Percentiles rank a stretch among this genome's conserved stretches.
Conservation (phyloP, 2,888 invertebrate species). For the Mystacides longicornis region DNA sequence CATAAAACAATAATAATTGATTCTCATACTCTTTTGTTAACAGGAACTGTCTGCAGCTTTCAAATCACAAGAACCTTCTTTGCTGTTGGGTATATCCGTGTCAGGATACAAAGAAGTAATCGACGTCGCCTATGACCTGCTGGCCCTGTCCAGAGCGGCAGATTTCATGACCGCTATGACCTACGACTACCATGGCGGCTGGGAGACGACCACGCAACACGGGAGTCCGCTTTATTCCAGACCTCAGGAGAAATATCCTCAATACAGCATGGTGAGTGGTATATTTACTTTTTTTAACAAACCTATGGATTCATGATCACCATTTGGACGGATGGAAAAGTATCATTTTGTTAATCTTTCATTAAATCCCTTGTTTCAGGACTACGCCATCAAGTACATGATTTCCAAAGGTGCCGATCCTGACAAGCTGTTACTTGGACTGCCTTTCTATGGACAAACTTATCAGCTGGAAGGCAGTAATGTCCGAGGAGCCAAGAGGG, state of each 20-base stretch:
- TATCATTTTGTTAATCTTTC: neutral
- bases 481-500: slow-evolving; percentile 31
- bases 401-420: slow-evolving; percentile 66
- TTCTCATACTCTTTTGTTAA: too few relatives aligned
- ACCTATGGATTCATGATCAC: too few relatives aligned
- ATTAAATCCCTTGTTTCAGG: slow-evolving; percentile 43
- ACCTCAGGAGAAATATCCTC: slow-evolving; percentile 59
- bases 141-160: slow-evolving; percentile 57
- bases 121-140: slow-evolving; percentile 75
- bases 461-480: slow-evolving; percentile 55
- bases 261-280: slow-evolving; percentile 66
- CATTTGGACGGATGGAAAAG: too few relatives aligned
- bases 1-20: too few relatives aligned
- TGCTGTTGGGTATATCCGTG: slow-evolving; percentile 73
- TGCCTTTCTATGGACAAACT: slow-evolving; percentile 85
- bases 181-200: slow-evolving; percentile 86
- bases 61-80: slow-evolving; percentile 52
- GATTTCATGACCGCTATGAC: slow-evolving; percentile 83
- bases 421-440: slow-evolving; percentile 69
- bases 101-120: slow-evolving; percentile 91
- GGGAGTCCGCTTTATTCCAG: slow-evolving; percentile 68
- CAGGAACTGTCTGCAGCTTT: slow-evolving; percentile 46
- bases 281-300: neutral
- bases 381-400: slow-evolving; percentile 73
- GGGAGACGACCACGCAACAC: slow-evolving; percentile 75